Evolutionary conservation across 2,888 invertebrate species (phyloP), one percentile per base, ranked within the genome.

Genomic region (Gymnoscelis rufifasciata): DNA sequence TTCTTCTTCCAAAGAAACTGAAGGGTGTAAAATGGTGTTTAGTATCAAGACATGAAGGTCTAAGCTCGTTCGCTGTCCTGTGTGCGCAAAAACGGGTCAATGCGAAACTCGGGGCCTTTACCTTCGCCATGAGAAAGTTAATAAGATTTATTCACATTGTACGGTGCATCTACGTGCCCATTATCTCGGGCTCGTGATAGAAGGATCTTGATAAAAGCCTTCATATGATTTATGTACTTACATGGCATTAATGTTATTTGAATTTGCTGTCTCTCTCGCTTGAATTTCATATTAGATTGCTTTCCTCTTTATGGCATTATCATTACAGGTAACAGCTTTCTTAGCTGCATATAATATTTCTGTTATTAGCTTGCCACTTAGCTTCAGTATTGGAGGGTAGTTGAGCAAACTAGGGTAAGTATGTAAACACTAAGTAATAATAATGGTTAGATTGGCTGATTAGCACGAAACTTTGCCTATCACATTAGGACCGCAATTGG

Each of bases 21-120:
- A n/a, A n/a, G n/a, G n/a, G n/a, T n/a, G n/a, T n/a, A n/a, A n/a
- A n/a, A n/a, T n/a, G n/a, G n/a, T n/a, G n/a, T n/a, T n/a, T n/a
- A n/a, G n/a, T n/a, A n/a, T n/a, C n/a, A n/a, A n/a, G n/a, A 19
- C 5, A 5, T 19, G 19, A 56, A 54, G 51, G 54, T 52, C 43
- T 38, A 44, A 40, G 52, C 31, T 51, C 43, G 49, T 33, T n/a
- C n/a, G n/a, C 29, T 30, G 13, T 28, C 36, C 11, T 23, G 40
- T 38, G 59, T 59, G 61, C 56, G n/a, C n/a, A n/a, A 59, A 76
- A 74, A 62, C 64, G 66, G 80, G 80, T 79, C 81, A 79, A 74
- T 79, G 81, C 63, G 67, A 77, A 59, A 60, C 61, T 59, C 72
- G 75, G 75, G 78, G 78, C 73, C 70, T 68, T 74, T 73, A 71